Conservation (phyloP, 2,113 vertebrate genomes). For the Hemiscyllium ocellatum region DNA sequence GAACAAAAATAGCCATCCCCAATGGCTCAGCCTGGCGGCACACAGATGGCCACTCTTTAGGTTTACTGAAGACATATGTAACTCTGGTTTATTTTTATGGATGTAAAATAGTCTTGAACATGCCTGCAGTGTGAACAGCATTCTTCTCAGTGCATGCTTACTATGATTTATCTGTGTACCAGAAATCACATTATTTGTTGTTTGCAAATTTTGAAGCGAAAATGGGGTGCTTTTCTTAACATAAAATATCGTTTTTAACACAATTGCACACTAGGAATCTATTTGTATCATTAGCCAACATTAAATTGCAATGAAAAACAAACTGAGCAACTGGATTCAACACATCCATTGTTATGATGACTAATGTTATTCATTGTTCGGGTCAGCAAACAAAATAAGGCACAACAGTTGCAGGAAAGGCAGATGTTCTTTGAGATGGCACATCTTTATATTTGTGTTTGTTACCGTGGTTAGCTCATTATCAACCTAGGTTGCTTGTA, state of each 20-base stretch:
- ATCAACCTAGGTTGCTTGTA: background rate
- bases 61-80: background rate
- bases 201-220: background rate
- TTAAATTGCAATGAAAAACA: background rate
- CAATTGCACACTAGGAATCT: background rate
- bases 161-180: background rate
- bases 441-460: background rate
- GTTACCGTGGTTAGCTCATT: background rate
- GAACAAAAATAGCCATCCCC: conserved; percentile 17
- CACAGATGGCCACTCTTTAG: background rate
- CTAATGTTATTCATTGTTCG: background rate
- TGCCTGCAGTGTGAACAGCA: background rate
- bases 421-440: background rate
- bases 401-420: background rate
- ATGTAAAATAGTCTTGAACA: background rate
- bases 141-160: background rate
- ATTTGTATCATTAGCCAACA: background rate
- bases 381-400: conserved; percentile 3
- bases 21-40: background rate
- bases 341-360: background rate
- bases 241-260: background rate
- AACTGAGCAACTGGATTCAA: background rate
- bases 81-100: conserved; percentile 1
- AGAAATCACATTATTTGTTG: background rate
- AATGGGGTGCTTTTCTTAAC: background rate